Evolutionary conservation across 92 coral and sea anemone genomes (phyloP), one percentile per base, ranked within the genome.

Genomic region (Heteractis magnifica): DNA sequence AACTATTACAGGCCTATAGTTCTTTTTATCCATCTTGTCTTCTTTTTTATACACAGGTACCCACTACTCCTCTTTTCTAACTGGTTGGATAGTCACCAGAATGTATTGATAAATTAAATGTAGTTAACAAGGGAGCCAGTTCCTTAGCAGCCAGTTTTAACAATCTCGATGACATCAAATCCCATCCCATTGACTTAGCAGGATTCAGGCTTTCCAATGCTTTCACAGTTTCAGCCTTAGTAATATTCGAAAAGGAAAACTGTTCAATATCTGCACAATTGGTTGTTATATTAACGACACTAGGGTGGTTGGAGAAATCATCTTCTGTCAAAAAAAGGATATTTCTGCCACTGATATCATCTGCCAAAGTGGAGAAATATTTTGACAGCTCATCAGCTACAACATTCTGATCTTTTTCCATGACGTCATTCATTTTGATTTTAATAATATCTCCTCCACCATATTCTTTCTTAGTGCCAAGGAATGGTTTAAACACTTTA

Each of bases 61-160:
- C n/a, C n/a, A n/a, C n/a, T n/a, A n/a, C n/a, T 83, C 19, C 91
- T 85, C 51, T 79, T 84, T 75, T 88, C 82, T 88, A 88, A 52
- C 82, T 87, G 8, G 70, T 81, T 21, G 87, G 86, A 65, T 72
- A 77, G 51, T 84, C 76, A 59, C 87, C 82, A 26, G 21, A 59
- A 20, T 65, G 41, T 59, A 84, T 84, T 41, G 74, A 11, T 21
- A 62, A 49, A 18, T 75, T 75, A 51, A 62, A 88, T n/a, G 77
- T 81, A 13, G 64, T 72, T 4, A 65, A 81, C 34, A 87, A 60
- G 6, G 87, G 77, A 52, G 49, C 73, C 76, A 88, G 60, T 81
- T 78, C 85, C n/a, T 62, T 20, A 10, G 85, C 79, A 16, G 85
- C 85, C n/a, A 80, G 64, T 75, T 88, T 84, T 76, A 88, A 44